phyloP scores from a whole-genome alignment of 2,888 invertebrate species.

The Athalia circularis region DNA sequence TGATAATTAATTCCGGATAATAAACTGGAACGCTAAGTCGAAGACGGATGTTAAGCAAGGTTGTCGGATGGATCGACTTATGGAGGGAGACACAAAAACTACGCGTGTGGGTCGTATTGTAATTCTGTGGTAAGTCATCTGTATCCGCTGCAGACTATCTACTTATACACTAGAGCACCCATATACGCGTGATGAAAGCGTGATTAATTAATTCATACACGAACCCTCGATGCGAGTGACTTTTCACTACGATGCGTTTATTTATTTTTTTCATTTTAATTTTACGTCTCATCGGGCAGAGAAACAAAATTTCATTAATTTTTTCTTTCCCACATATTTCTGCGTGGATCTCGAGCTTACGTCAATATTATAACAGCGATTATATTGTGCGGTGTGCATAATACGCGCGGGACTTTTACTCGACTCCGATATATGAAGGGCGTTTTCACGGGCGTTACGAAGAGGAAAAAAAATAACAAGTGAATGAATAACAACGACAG shows the following conservation, averaged over 20 bases:
- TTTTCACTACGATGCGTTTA: not conserved
- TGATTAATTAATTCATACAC: not conserved
- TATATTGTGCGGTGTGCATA: not conserved
- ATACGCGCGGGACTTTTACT: not conserved
- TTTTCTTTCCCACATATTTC: not conserved
- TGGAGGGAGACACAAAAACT: conserved; percentile 19
- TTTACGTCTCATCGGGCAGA: not conserved
- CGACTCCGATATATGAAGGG: not conserved
- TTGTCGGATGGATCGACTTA: conserved; percentile 32
- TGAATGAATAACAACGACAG: not conserved
- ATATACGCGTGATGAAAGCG: conserved; percentile 14
- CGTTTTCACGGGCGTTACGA: too few species aligned
- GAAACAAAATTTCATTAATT: too few species aligned
- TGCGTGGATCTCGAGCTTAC: too few species aligned
- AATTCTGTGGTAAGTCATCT: conserved; percentile 35
- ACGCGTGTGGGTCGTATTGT: conserved; percentile 39
- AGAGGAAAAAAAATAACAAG: conserved; percentile 22
- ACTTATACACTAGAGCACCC: not conserved
- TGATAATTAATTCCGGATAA: conserved; percentile 36
- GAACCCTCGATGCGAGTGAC: not conserved
- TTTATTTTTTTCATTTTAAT: not conserved
- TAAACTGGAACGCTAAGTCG: conserved; percentile 37
- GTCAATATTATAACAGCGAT: too few species aligned
- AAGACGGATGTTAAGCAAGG: conserved; percentile 43
- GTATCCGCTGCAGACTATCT: conserved; percentile 6